phyloP scores from a whole-genome alignment of 1,140 invertebrate genomes.

The Ridgeia piscesae region DNA sequence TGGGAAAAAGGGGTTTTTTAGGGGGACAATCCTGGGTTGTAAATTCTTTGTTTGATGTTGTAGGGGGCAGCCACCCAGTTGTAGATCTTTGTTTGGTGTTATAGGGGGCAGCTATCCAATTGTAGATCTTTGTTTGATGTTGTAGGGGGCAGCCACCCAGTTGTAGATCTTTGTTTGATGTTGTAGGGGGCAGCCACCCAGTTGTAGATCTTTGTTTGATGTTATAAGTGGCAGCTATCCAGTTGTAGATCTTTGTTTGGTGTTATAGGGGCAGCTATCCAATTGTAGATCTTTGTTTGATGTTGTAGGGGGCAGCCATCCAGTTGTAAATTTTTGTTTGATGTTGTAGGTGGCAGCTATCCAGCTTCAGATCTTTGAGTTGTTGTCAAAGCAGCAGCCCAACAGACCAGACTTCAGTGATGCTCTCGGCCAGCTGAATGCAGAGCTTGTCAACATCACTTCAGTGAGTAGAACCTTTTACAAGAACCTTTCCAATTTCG shows the following conservation, averaged over 20 bases:
- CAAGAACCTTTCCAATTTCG: too few relatives aligned
- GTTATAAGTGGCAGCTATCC: background rate
- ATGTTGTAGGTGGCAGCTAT: conserved; percentile 69
- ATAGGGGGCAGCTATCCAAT: background rate
- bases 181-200: background rate
- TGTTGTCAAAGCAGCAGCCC: conserved; percentile 61
- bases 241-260: background rate
- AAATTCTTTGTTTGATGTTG: too few relatives aligned
- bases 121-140: background rate
- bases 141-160: background rate
- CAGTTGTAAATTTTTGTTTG: background rate
- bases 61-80: background rate
- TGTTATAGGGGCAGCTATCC: background rate
- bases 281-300: background rate
- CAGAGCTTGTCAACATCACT: conserved; percentile 63
- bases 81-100: background rate
- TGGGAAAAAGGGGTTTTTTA: too few relatives aligned
- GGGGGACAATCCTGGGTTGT: too few relatives aligned
- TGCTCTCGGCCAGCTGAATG: conserved; percentile 60
- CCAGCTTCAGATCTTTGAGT: conserved; percentile 70
- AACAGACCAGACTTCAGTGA: conserved; percentile 37
- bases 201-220: background rate
- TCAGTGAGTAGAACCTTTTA: conserved; percentile 42
- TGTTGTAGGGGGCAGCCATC: background rate
- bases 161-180: background rate